Evolutionary conservation across 2,113 vertebrate species (phyloP).

Genomic region (Callocephalon fimbriatum): DNA sequence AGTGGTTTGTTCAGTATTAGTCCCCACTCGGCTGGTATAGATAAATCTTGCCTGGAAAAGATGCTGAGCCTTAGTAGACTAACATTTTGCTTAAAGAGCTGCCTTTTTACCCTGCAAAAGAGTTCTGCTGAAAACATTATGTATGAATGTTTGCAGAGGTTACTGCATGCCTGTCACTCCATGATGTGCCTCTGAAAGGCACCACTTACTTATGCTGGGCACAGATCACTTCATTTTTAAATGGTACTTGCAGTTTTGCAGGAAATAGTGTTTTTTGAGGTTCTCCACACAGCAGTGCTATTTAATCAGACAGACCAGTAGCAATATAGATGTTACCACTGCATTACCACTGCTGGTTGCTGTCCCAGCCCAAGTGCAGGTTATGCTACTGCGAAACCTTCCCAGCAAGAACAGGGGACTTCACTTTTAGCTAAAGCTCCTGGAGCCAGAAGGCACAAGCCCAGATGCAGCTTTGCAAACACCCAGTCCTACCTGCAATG

Average conservation of each 20-base stretch:
- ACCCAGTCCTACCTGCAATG: slow-evolving; percentile 90
- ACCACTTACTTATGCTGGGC: neutral
- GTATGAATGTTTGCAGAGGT: neutral
- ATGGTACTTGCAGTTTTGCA: neutral
- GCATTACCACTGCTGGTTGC: neutral
- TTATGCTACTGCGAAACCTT: neutral
- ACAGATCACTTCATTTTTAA: neutral
- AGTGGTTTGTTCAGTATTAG: slow-evolving; percentile 68
- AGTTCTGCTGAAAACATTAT: neutral
- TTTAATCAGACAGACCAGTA: neutral
- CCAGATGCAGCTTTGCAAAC: neutral
- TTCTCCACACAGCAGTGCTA: neutral
- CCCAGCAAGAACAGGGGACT: neutral
- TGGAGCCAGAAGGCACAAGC: neutral
- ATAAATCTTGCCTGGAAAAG: slow-evolving; percentile 64
- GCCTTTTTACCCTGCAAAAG: neutral
- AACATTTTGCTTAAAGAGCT: slow-evolving; percentile 16
- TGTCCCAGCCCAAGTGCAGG: neutral
- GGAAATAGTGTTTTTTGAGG: neutral
- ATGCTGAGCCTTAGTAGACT: slow-evolving; percentile 19
- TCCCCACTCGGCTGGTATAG: slow-evolving; percentile 42
- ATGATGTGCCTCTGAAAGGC: neutral
- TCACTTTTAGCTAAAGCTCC: neutral
- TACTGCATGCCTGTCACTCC: neutral
- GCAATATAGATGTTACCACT: neutral